Base-by-base conservation (phyloP, 2,113 vertebrate genomes). In the Pseudois nayaur region DNA sequence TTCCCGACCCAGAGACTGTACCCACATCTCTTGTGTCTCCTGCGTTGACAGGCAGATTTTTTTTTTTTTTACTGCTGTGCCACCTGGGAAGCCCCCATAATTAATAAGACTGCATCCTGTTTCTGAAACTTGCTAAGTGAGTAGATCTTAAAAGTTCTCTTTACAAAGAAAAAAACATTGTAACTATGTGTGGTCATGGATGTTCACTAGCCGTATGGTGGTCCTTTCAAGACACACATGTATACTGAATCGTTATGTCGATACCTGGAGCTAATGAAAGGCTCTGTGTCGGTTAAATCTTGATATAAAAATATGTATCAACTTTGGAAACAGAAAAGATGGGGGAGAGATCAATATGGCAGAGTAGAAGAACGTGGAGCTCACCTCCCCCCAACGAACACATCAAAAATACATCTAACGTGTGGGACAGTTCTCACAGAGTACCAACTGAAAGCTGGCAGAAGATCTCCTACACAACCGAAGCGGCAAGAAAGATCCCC, bases 371-470 rank as follows among this genome's bases (percentile, higher is more conserved):
- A 33, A 82, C 0, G 19, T n/a, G 19, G 50, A 36, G 12, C 19
- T 82, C 2, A 0, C 79, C 33, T 23, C 6, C 33, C 2, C 6
- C 0, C 19, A 40, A 14, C 0, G 7, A 36, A 83, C 50, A n/a
- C 31, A 54, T n/a, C 48, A n/a, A 82, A n/a, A 54, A 54, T n/a
- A 23, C 17, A 36, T 54, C 31, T 83, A 36, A 54, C 19, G 2
- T 23, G 79, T n/a, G 31, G 31, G 52, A 36, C 50, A 36, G 0
- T 54, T 36, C 50, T 83, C 50, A 82, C 79, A 83, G 50, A 54
- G 13, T 83, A 54, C 50, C 79, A 83, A 0, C 0, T 83, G 50
- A 54, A 54, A 54, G 48, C 50, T 83, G 50, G 79, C 50, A 54
- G 33, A 82, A 54, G 11, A 36, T 23, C 33, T 54, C 19, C 52